phyloP scores from a whole-genome alignment of 2,113 vertebrate species.

The Indri indri region DNA sequence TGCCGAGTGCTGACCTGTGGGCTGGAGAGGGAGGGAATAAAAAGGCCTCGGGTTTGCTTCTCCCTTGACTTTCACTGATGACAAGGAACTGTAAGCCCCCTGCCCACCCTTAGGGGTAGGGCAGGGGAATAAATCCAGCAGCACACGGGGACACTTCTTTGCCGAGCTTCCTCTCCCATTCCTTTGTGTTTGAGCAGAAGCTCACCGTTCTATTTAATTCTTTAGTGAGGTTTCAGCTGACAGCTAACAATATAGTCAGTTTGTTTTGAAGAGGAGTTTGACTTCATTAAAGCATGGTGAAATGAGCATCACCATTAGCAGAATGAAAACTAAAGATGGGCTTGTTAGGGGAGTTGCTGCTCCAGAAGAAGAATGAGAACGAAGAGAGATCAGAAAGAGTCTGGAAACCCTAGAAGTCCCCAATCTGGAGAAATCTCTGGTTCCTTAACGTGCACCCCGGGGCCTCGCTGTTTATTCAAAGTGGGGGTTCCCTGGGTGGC shows the following conservation, averaged over 20 bases:
- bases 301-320: not conserved
- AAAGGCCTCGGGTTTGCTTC: not conserved
- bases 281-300: not conserved
- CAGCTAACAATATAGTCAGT: not conserved
- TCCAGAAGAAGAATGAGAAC: not conserved
- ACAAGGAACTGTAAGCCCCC: not conserved
- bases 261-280: slow-evolving; percentile 35
- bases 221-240: not conserved
- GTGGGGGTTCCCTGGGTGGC: not conserved
- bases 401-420: not conserved
- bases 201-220: not conserved
- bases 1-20: not conserved
- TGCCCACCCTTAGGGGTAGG: not conserved
- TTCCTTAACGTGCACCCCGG: not conserved
- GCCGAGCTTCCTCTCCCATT: not conserved
- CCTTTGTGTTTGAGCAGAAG: not conserved
- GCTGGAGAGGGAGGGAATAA: not conserved
- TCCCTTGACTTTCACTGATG: not conserved
- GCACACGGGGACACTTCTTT: not conserved
- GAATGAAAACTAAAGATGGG: slow-evolving; percentile 1
- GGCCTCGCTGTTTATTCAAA: not conserved
- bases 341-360: not conserved
- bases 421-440: not conserved
- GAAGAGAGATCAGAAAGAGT: not conserved
- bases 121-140: not conserved